phyloP scores from a whole-genome alignment of 2,113 vertebrate species.

The Hypanus sabinus region DNA sequence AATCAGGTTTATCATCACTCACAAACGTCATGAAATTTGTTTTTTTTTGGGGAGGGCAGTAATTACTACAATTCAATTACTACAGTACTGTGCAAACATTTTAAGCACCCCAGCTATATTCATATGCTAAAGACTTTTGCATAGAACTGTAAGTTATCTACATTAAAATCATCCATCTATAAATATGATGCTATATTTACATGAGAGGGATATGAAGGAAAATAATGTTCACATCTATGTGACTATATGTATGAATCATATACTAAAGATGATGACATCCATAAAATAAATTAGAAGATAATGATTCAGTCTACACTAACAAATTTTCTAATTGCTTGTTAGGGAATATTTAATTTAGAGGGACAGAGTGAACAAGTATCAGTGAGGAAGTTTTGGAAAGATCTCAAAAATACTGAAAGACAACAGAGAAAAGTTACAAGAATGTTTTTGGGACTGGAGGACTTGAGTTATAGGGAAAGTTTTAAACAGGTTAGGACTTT shows the following conservation, averaged over 20 bases:
- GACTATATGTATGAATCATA: background rate
- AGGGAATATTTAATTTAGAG: background rate
- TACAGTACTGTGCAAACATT: too few relatives aligned
- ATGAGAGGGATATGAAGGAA: background rate
- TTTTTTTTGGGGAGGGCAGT: too few relatives aligned
- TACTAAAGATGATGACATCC: background rate
- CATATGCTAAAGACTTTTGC: too few relatives aligned
- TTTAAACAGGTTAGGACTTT: too few relatives aligned
- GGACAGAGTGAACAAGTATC: background rate
- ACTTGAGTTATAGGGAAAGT: too few relatives aligned
- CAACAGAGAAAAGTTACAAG: too few relatives aligned
- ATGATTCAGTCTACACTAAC: background rate
- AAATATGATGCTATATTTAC: background rate
- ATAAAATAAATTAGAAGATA: background rate
- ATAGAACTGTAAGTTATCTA: background rate
- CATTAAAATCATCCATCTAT: background rate
- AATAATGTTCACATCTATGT: background rate
- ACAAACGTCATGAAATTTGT: too few relatives aligned
- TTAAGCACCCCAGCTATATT: too few relatives aligned
- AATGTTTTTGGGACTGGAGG: too few relatives aligned
- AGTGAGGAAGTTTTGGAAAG: background rate
- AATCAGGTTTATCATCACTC: too few relatives aligned
- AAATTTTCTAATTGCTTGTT: background rate
- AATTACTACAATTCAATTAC: too few relatives aligned
- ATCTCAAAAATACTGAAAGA: too few relatives aligned